Evolutionary conservation across 1,140 invertebrate species (phyloP).

Genomic region (Zaprionus kolodkinae): DNA sequence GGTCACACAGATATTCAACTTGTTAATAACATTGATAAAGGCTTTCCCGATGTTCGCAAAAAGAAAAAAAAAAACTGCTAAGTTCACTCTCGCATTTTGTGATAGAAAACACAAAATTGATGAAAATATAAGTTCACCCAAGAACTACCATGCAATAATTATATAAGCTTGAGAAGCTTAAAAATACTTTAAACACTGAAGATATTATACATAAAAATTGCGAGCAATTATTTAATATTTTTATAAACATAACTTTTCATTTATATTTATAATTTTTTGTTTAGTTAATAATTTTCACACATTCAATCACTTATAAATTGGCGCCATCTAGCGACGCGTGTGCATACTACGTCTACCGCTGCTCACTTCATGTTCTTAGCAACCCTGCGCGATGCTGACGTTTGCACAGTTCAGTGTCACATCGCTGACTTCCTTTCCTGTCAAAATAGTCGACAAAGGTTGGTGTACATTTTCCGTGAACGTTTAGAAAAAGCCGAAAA

Average conservation of each 20-base stretch:
- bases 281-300: not conserved
- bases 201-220: no score
- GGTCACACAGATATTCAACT: no score
- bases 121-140: no score
- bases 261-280: not conserved
- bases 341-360: not conserved
- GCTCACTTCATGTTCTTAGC: conserved; percentile 26
- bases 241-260: not conserved
- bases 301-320: not conserved
- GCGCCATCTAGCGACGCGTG: conserved; percentile 20
- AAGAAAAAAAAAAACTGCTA: no score
- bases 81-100: no score
- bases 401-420: conserved; percentile 58
- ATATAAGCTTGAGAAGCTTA: no score
- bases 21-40: no score
- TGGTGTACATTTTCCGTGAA: conserved; percentile 68
- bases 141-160: no score
- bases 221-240: no score
- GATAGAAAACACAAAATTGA: no score
- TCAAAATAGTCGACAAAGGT: conserved; percentile 84
- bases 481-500: conserved; percentile 55
- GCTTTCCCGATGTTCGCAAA: no score
- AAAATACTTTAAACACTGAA: no score
- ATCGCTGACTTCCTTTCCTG: conserved; percentile 77
- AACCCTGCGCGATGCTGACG: conserved; percentile 41